Base-by-base conservation (phyloP, 2,888 invertebrate genomes). In the Eugnorisma glareosa region DNA sequence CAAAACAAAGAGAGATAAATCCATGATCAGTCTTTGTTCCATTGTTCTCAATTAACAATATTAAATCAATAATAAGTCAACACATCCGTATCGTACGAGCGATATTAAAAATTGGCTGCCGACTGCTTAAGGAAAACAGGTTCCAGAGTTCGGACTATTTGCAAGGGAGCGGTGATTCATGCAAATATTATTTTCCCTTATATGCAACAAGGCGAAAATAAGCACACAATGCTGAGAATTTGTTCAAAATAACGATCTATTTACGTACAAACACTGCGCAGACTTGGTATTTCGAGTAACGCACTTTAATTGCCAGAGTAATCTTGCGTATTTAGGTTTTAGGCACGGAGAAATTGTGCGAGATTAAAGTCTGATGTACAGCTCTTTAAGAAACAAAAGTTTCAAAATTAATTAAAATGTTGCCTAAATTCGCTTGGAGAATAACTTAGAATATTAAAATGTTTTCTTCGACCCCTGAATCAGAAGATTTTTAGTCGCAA, bases 171-270 rank as follows among this genome's bases (percentile, higher is more conserved):
- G 75, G 75, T 92, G 89, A 89, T 83, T 91, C 91, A 92, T 86
- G 79, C 83, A 73, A 77, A 86, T 82, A 85, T 79, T 85, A 90
- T 90, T 91, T 91, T 83, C 83, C 87, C 84, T 81, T 91, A 85
- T 79, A 83, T 64, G 81, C 84, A 87, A 87, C 75, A 84, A 81
- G 77, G 81, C 75, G 81, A 86, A 83, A 90, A 90, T 86, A 83
- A 90, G 81, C 79, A 69, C 73, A 90, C 89, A 89, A 89, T 89
- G 86, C 74, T 71, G 78, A 73, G 86, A 86, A 90, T 90, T 88
- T 83, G 85, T 84, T 86, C 72, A 84, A 91, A 90, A 89, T 89
- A 90, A 84, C 83, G 75, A 79, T 87, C 88, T 91, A 91, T 91
- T 91, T 91, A 77, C 77, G 89, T 84, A 71, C 82, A 81, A 88